Base-by-base conservation (phyloP, 2,113 vertebrate genomes). In the Oreocharis arfaki region DNA sequence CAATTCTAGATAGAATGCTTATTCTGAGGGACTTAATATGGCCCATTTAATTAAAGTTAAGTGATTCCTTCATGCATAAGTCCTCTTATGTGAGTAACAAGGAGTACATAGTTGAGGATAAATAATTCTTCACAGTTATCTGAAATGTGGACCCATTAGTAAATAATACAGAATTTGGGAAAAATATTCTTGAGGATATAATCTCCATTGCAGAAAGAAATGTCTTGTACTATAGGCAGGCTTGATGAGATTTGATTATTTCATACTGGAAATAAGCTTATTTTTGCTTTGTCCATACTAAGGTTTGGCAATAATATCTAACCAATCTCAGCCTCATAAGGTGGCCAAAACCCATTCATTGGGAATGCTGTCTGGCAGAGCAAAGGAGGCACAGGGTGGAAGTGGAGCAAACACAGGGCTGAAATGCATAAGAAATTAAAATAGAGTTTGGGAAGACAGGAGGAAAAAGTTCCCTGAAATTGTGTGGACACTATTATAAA, bases 11-110 rank as follows among this genome's bases (percentile, higher is more conserved):
- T 24, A 56, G 41, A 90, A 92, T 39, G 30, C 16, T 71, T 81
- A 75, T 79, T 97, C 97, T 97, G 92, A 97, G 90, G 93, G 87
- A 97, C 89, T 94, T 97, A 92, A 95, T 95, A 96, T 92, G 82
- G 84, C 84, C 94, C 74, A 91, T 93, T 83, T 97, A 97, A 97
- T 96, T 95, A 97, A 96, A 96, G 68, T 77, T 96, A 96, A 97
- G 95, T 97, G 97, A 96, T 97, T 96, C 84, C 87, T 97, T 94
- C 80, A 49, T 87, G 82, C 67, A 44, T 93, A 95, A 97, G 80
- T 95, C 96, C 91, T 95, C 95, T 97, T 96, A 97, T 53, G 81
- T 96, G 84, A 87, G 95, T 70, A 92, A 95, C 9, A 46, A 97
- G 91, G 73, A 97, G 84, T 87, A 97, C 90, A 95, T 35, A 86